Evolutionary conservation across 1,140 invertebrate genomes (phyloP).

Genomic region (Sycobia sp.): DNA sequence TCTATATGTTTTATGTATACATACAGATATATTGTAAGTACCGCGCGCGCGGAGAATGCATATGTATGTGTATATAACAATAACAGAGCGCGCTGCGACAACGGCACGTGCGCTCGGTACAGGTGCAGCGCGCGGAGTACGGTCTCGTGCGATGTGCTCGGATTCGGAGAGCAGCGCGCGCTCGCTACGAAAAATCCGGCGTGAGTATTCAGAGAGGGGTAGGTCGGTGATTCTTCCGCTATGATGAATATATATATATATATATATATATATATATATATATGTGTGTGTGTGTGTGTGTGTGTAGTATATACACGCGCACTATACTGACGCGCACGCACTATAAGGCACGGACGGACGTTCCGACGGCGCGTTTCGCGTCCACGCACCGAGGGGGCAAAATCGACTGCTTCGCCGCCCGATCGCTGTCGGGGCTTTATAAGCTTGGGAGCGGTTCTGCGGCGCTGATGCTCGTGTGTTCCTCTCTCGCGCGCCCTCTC

Average conservation of each 20-base stretch:
- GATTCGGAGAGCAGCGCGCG: too few relatives aligned
- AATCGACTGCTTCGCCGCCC: conserved; percentile 20
- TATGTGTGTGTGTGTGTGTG: too few relatives aligned
- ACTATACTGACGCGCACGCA: too few relatives aligned
- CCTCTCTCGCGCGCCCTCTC: not conserved
- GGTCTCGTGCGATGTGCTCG: not conserved
- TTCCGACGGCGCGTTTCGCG: not conserved
- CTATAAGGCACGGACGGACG: too few relatives aligned
- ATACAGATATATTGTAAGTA: too few relatives aligned
- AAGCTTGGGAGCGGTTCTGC: not conserved
- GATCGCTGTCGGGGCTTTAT: conserved; percentile 23
- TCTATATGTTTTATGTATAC: too few relatives aligned
- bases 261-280: too few relatives aligned
- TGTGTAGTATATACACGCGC: too few relatives aligned
- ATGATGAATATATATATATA: too few relatives aligned
- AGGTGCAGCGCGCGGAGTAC: not conserved
- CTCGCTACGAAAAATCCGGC: too few relatives aligned
- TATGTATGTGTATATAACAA: not conserved
- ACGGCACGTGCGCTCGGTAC: not conserved
- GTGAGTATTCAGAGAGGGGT: too few relatives aligned
- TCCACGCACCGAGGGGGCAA: conserved; percentile 4
- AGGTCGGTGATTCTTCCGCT: too few relatives aligned
- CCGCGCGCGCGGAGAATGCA: not conserved
- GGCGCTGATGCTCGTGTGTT: conserved; percentile 8
- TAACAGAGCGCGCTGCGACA: not conserved